These are phyloP conservation scores for Schizaphis graminum DNA, from an alignment of 2,888 invertebrate genomes.

Conservation along the genomic window DNA sequence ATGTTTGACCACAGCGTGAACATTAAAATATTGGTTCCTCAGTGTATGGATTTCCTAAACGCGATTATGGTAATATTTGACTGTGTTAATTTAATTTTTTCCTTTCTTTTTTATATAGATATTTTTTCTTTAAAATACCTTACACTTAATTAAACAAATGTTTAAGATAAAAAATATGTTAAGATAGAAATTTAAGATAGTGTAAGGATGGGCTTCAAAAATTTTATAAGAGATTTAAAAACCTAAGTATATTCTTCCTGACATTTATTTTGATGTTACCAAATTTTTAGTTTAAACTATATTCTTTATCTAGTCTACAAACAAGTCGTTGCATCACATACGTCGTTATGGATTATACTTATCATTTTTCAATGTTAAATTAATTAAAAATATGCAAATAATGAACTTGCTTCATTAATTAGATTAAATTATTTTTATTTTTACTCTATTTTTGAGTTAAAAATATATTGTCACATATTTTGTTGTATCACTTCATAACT, in stretches of 20 bases:
- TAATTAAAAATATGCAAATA: slow-evolving; percentile 1
- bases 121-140: slow-evolving; percentile 50
- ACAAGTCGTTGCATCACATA: slow-evolving; percentile 38
- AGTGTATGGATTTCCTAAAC: slow-evolving; percentile 64
- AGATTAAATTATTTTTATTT: not conserved
- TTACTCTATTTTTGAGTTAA: not conserved
- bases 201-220: slow-evolving; percentile 61
- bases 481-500: slow-evolving; percentile 20
- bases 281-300: slow-evolving; percentile 28
- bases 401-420: not conserved
- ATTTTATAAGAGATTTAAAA: not conserved
- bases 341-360: slow-evolving; percentile 7
- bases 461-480: not conserved
- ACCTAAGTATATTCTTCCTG: slow-evolving; percentile 1
- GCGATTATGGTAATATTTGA: slow-evolving; percentile 63
- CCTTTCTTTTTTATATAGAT: slow-evolving; percentile 49
- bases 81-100: slow-evolving; percentile 63
- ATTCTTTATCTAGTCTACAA: slow-evolving; percentile 51
- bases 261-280: slow-evolving; percentile 48
- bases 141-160: slow-evolving; percentile 45
- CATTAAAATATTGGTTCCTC: slow-evolving; percentile 63
- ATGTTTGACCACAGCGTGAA: slow-evolving; percentile 64
- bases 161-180: slow-evolving; percentile 39
- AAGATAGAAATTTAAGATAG: slow-evolving; percentile 50
- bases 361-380: not conserved